Conservation (phyloP, 1,140 invertebrate species). For the Vanessa atalanta region DNA sequence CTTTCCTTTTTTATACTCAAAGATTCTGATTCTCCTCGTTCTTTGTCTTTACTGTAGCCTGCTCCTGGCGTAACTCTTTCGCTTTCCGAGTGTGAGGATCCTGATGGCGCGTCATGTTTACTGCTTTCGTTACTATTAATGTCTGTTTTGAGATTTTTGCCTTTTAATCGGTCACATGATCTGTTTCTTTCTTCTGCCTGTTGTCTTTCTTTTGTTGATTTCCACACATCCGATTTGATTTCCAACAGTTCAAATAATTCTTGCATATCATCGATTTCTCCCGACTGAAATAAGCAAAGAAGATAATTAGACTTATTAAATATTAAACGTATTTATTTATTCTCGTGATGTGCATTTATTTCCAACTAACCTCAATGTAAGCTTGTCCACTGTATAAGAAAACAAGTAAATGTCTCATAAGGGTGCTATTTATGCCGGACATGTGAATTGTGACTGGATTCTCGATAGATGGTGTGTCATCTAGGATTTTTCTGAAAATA, state of each 20-base stretch:
- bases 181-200: conserved; percentile 77
- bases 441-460: conserved; percentile 89
- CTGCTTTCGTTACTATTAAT: conserved; percentile 84
- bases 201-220: conserved; percentile 82
- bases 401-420: conserved; percentile 89
- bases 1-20: conserved; percentile 78
- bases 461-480: conserved; percentile 87
- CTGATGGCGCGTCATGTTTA: conserved; percentile 79
- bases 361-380: conserved; percentile 84
- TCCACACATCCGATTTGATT: conserved; percentile 90
- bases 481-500: conserved; percentile 83
- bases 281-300: conserved; percentile 83
- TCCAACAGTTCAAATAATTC: conserved; percentile 90
- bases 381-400: conserved; percentile 93
- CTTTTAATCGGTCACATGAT: conserved; percentile 81
- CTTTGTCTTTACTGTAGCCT: conserved; percentile 74
- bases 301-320: not conserved
- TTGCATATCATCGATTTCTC: conserved; percentile 89
- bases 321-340: not conserved
- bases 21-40: conserved; percentile 63
- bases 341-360: not conserved
- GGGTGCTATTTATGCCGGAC: conserved; percentile 88
- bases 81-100: conserved; percentile 78
- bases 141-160: conserved; percentile 82
- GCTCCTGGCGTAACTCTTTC: conserved; percentile 74